Base-by-base conservation (phyloP, 2,797 vertebrate species). In the Chaenodraco wilsoni region DNA sequence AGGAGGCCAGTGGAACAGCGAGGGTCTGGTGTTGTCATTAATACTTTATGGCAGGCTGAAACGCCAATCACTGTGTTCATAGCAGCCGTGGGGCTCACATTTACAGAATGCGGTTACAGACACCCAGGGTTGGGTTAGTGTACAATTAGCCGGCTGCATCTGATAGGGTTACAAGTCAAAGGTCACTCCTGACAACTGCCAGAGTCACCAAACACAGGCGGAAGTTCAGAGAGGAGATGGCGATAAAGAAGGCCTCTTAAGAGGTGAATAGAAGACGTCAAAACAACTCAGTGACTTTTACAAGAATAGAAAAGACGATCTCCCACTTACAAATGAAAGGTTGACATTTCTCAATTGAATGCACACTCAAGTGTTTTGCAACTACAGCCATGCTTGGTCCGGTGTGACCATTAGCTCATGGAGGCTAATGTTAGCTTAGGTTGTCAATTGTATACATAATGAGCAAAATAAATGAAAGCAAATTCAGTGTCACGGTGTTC, bases 1-100 rank as follows among this genome's bases (percentile, higher is more conserved):
- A 82, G 52, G n/a, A 77, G 78, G 77, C 72, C 77, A 74, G 46
- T 65, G 89, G 79, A 91, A 89, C 85, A 85, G 78, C 4, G 7
- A 72, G 81, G 81, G 58, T 89, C 85, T 89, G 86, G 83, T 91
- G 90, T 88, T 88, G 78, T 87, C 87, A 91, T 94, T 83, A 92
- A 92, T 92, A 83, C 83, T 88, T 92, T 86, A 94, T 88, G 82
- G 62, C 74, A 71, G 86, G 65, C 84, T 87, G 84, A 74, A 87
- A 84, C 43, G 54, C 79, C 86, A 83, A 81, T 88, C 86, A 81
- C 74, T 73, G 82, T 87, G 80, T 83, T 81, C 70, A 72, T 43
- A 64, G 85, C 79, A 74, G 81, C 82, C 79, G 46, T 27, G 5
- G 69, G 83, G 81, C 88, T 92, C 87, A 84, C 91, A 89, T 88